Conservation (phyloP, 2,797 vertebrate genomes). For the Iguana delicatissima region DNA sequence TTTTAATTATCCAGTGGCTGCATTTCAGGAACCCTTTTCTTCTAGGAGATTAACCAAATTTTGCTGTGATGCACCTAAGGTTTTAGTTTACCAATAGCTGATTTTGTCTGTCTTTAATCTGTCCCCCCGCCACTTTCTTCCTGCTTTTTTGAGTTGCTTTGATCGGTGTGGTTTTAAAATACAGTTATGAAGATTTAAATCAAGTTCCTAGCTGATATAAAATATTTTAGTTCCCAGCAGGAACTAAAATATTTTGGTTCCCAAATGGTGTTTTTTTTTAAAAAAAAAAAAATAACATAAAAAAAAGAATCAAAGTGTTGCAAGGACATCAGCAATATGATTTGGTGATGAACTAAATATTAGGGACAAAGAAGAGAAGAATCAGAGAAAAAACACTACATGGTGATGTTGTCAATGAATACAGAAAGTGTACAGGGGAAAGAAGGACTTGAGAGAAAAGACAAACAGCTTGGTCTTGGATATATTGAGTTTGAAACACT, state of each 20-base stretch:
- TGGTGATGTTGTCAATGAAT: neutral
- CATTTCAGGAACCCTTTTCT: conserved; percentile 63
- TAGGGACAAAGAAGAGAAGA: neutral
- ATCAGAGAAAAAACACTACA: neutral
- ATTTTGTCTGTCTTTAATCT: neutral
- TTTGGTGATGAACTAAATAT: neutral
- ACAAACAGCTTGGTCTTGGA: neutral
- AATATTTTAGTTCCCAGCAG: neutral
- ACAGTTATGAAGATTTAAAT: neutral
- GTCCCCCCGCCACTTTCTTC: too few relatives aligned
- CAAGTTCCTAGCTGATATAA: neutral
- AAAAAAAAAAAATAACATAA: neutral
- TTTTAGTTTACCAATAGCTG: neutral
- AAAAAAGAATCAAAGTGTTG: neutral
- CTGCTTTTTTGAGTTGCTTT: neutral
- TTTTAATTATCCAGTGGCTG: conserved; percentile 76
- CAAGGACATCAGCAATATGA: neutral
- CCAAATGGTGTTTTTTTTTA: neutral
- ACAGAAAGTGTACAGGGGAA: neutral
- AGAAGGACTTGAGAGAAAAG: neutral
- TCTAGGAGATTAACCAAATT: conserved; percentile 62
- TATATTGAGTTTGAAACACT: neutral
- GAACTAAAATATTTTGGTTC: neutral
- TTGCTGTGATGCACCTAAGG: conserved; percentile 11
- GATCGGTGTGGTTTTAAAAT: neutral